A percentile compares a stretch with the other conserved stretches of the same genome.
Evolutionary conservation across 2,888 invertebrate genomes (phyloP).

Genomic region (Acanthosepion pharaonis): DNA sequence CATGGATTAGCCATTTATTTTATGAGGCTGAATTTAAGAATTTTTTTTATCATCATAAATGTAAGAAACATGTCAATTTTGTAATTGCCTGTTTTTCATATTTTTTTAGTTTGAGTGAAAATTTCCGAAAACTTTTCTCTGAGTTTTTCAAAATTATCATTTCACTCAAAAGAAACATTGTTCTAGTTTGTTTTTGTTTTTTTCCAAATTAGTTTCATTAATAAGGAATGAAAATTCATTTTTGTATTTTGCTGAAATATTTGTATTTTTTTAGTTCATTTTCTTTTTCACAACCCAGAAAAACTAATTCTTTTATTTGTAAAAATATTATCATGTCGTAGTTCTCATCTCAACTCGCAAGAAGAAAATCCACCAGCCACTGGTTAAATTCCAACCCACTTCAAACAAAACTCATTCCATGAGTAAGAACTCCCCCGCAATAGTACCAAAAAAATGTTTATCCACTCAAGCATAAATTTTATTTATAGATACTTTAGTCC

Average conservation of each 20-base stretch:
- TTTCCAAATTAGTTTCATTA: background rate
- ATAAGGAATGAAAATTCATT: background rate
- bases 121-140: background rate
- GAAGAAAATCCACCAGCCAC: background rate
- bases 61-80: background rate
- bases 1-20: background rate
- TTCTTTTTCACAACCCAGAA: background rate
- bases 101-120: background rate
- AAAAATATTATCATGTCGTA: background rate
- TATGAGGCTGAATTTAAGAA: background rate
- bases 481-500: too few relatives aligned
- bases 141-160: background rate
- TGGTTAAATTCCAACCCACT: too few relatives aligned
- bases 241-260: background rate
- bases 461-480: too few relatives aligned
- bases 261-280: background rate
- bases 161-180: background rate
- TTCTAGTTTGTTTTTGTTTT: background rate
- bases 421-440: too few relatives aligned
- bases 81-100: background rate
- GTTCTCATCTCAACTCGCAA: background rate
- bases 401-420: too few relatives aligned
- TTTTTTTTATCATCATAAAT: background rate
- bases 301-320: background rate
- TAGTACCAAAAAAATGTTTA: too few relatives aligned